Evolutionary conservation across 2,797 vertebrate species (phyloP).

Genomic region (Epinephelus coioides): DNA sequence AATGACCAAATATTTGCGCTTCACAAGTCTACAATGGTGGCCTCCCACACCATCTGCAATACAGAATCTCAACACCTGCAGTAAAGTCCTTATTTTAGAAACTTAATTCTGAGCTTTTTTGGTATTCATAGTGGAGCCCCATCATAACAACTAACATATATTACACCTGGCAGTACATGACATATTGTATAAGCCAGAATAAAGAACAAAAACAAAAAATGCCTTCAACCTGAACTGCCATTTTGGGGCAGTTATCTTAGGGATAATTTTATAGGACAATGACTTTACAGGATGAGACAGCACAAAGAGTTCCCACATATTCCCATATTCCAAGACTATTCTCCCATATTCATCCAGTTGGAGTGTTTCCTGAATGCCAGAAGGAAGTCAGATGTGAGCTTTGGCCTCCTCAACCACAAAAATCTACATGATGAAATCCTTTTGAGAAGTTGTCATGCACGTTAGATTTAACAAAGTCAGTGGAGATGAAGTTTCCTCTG

Average conservation of each 20-base stretch:
- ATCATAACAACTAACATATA: neutral
- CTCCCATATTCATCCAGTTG: neutral
- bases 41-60: slow-evolving; percentile 22
- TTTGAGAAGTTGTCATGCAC: slow-evolving; percentile 12
- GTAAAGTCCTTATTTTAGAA: neutral
- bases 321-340: neutral
- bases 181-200: neutral
- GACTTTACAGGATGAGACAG: neutral
- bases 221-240: neutral
- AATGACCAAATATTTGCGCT: slow-evolving; percentile 28
- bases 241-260: neutral
- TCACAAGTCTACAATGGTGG: neutral
- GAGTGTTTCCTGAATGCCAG: neutral
- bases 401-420: slow-evolving; percentile 13
- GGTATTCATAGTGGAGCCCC: neutral
- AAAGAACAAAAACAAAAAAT: neutral
- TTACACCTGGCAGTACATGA: neutral
- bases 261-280: no score
- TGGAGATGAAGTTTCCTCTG: slow-evolving; percentile 28
- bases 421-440: slow-evolving; percentile 18
- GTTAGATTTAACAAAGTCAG: slow-evolving; percentile 12
- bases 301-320: neutral
- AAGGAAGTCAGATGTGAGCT: neutral
- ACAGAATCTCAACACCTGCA: neutral
- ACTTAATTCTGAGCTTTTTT: slow-evolving; percentile 10